Percentiles rank a stretch among this genome's conserved stretches.
These are phyloP conservation scores for Muricea muricata DNA, from an alignment of 92 coral and sea anemone genomes.

Conservation along the genomic window DNA sequence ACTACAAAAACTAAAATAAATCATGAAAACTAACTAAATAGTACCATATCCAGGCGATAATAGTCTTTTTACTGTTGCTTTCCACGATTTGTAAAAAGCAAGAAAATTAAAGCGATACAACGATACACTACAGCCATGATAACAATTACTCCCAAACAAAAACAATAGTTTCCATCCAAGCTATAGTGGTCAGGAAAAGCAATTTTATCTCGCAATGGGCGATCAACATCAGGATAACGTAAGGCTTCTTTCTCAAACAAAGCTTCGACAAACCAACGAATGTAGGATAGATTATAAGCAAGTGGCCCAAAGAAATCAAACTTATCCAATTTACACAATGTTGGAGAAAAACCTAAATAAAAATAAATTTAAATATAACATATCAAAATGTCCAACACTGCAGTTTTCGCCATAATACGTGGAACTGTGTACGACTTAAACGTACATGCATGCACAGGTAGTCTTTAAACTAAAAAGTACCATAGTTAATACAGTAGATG, in stretches of 20 bases:
- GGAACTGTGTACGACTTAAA: neutral
- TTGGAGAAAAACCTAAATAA: constrained; percentile 51
- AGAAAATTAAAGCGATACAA: constrained; percentile 54
- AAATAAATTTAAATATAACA: neutral
- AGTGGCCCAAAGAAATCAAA: constrained; percentile 65
- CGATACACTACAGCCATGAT: constrained; percentile 60
- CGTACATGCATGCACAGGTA: no score
- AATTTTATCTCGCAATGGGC: constrained; percentile 35
- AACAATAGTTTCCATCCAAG: constrained; percentile 49
- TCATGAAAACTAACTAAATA: no score
- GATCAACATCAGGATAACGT: constrained; percentile 60
- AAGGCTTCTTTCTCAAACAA: constrained; percentile 64
- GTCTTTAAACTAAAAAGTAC: no score
- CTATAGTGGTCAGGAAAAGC: constrained; percentile 65
- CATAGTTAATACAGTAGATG: no score
- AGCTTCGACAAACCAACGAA: constrained; percentile 71
- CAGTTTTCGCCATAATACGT: neutral
- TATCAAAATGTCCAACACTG: neutral
- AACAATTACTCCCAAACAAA: constrained; percentile 52
- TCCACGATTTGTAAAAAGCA: constrained; percentile 83
- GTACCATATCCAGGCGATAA: no score
- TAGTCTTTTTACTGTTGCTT: constrained; percentile 79
- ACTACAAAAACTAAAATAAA: no score
- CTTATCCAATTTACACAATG: constrained; percentile 62
- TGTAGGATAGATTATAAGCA: constrained; percentile 64